Base-by-base conservation (phyloP, 2,797 vertebrate genomes). In the Tenualosa thibaudeaui region DNA sequence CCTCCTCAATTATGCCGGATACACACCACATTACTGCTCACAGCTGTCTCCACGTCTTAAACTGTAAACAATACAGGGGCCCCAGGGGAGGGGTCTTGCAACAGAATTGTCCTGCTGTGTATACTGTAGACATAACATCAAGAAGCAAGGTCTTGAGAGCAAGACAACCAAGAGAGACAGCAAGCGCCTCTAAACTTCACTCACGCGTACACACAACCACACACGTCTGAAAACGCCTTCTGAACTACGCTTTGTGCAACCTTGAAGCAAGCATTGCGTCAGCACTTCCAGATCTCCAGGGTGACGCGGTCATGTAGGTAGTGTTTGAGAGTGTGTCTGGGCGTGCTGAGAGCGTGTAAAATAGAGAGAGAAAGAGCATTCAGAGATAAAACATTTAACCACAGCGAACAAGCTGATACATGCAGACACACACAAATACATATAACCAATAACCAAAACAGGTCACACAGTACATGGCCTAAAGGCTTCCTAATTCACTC, bases 391-490 rank as follows among this genome's bases (percentile, higher is more conserved):
- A 37, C 40, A 46, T 78, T 78, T 46, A 78, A 22, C 71, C 19
- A 78, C 71, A 78, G 46, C 71, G 19, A 78, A 40, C 71, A 78
- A 78, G 71, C 40, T 9, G 71, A 78, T 46, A 78, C 71, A 78
- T 78, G 71, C 5, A 37, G 12, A 71, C 26, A 15, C 12, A 37
- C 65, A 37, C n/a, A 62, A n/a, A 24, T 22, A 60, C 56, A n/a
- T 2, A 60, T 1, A 58, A 8, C 22, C n/a, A 62, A n/a, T 62
- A 62, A 62, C 22, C 58, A 62, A 0, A 9, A 62, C 6, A 62
- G n/a, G 58, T 24, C 58, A 62, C 22, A 62, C 58, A 62, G n/a
- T 24, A 62, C 58, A 62, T n/a, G 8, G 58, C 58, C n/a, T 62
- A 10, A 62, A 13, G 31, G 58, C 58, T 24, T 62, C 22, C 58